These are phyloP conservation scores for Vespertilio murinus DNA, from an alignment of 2,797 vertebrate species.

Conservation along the genomic window DNA sequence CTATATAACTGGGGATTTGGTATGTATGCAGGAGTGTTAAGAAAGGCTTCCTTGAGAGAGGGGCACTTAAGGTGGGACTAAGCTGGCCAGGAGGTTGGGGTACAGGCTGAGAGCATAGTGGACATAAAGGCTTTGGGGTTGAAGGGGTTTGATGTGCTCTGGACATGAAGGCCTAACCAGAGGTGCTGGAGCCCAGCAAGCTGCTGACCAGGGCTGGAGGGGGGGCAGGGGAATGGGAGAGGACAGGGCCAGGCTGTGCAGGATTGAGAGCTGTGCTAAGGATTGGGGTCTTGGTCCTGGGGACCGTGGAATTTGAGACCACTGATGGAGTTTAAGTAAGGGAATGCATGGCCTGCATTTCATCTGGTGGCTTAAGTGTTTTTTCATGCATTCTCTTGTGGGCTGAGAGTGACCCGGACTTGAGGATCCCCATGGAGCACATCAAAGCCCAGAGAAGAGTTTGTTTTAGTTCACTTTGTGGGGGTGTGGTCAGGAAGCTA, in stretches of 20 bases:
- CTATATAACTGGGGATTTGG: neutral
- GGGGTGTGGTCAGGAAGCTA: neutral
- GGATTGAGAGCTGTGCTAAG: neutral
- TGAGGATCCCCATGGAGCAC: neutral
- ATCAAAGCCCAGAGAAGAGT: neutral
- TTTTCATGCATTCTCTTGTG: neutral
- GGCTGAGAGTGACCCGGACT: neutral
- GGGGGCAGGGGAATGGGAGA: no score
- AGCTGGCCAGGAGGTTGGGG: neutral
- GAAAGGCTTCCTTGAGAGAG: neutral
- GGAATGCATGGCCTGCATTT: constrained; percentile 1
- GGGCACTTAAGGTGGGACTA: neutral
- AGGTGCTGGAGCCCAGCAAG: neutral
- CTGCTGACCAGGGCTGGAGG: neutral
- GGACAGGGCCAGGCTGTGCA: neutral
- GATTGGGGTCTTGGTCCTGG: neutral
- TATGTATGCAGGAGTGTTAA: neutral
- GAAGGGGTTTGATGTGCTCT: neutral
- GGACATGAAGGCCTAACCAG: neutral
- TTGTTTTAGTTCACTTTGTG: neutral
- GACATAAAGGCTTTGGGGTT: neutral
- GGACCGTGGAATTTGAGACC: neutral
- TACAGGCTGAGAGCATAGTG: neutral
- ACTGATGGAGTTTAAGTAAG: neutral
- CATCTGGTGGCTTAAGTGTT: neutral